Percentiles rank a stretch among this genome's conserved stretches.
phyloP scores from a whole-genome alignment of 2,888 invertebrate species.

The Drosophila sordidapex region DNA sequence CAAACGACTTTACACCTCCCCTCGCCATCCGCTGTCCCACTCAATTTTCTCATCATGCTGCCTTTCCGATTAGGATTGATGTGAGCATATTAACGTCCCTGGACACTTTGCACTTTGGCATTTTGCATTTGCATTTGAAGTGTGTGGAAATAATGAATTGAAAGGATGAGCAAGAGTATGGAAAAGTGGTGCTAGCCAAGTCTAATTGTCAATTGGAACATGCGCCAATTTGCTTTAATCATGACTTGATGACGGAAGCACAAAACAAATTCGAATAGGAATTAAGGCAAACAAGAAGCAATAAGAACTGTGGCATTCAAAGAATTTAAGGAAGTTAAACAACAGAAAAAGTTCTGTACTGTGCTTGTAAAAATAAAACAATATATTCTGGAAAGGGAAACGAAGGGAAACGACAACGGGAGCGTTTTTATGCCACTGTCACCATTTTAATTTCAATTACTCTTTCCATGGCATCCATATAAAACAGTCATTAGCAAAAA shows the following conservation, averaged over 20 bases:
- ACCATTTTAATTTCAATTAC: constrained; percentile 3
- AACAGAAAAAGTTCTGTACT: neutral
- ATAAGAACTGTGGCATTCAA: neutral
- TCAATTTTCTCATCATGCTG: constrained; percentile 22
- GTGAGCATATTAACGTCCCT: constrained; percentile 62
- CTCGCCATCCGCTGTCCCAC: neutral
- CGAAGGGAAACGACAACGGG: neutral
- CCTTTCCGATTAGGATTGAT: constrained; percentile 65
- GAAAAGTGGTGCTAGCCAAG: neutral
- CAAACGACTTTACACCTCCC: constrained; percentile 6
- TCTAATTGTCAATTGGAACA: constrained; percentile 29
- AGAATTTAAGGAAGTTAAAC: neutral
- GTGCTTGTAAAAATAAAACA: neutral
- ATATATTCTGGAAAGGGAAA: neutral
- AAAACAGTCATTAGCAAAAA: constrained; percentile 11
- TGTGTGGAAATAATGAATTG: constrained; percentile 19
- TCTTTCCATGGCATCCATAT: neutral
- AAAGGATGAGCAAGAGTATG: neutral
- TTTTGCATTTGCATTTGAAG: constrained; percentile 14
- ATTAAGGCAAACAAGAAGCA: neutral
- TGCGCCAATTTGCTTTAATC: constrained; percentile 4
- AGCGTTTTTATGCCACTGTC: neutral
- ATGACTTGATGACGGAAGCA: constrained; percentile 5
- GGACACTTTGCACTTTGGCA: constrained; percentile 33
- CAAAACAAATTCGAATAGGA: neutral